Evolutionary conservation across 2,113 vertebrate genomes (phyloP).

Genomic region (Talpa occidentalis): DNA sequence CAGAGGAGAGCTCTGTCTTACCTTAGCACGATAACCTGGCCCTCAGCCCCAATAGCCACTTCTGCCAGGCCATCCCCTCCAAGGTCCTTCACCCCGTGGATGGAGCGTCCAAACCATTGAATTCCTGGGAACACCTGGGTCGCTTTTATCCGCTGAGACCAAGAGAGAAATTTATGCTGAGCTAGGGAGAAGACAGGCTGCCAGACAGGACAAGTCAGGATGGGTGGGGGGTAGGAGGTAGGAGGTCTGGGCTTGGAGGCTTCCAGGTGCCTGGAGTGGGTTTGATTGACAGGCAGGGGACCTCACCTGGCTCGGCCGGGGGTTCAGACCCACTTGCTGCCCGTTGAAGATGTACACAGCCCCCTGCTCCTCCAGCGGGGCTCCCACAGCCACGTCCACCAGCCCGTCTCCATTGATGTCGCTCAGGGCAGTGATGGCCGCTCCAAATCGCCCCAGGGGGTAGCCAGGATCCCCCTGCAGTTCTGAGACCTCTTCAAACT

Average conservation of each 20-base stretch:
- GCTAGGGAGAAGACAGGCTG: neutral
- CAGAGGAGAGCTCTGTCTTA: conserved; percentile 63
- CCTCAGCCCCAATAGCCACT: conserved; percentile 87
- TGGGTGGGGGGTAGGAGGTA: too few relatives aligned
- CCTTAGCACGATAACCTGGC: conserved; percentile 87
- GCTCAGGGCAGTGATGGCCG: conserved; percentile 84
- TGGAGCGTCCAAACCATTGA: conserved; percentile 89
- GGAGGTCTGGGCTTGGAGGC: neutral
- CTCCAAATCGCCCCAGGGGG: conserved; percentile 87
- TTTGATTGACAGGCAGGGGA: neutral
- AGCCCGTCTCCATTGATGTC: conserved; percentile 91
- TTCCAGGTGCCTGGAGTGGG: neutral
- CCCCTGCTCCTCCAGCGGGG: conserved; percentile 88
- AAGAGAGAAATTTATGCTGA: conserved; percentile 27
- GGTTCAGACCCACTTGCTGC: conserved; percentile 74
- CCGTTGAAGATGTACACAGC: conserved; percentile 91
- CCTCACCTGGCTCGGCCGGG: conserved; percentile 84
- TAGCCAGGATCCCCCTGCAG: conserved; percentile 77
- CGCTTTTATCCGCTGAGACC: conserved; percentile 86
- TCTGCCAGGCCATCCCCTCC: conserved; percentile 85
- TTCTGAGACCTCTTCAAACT: conserved; percentile 61
- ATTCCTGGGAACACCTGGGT: conserved; percentile 68
- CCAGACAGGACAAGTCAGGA: neutral
- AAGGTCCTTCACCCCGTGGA: conserved; percentile 88
- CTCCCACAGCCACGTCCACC: conserved; percentile 90